Base-by-base conservation (phyloP, 2,888 invertebrate genomes). In the Auanema sp. region DNA sequence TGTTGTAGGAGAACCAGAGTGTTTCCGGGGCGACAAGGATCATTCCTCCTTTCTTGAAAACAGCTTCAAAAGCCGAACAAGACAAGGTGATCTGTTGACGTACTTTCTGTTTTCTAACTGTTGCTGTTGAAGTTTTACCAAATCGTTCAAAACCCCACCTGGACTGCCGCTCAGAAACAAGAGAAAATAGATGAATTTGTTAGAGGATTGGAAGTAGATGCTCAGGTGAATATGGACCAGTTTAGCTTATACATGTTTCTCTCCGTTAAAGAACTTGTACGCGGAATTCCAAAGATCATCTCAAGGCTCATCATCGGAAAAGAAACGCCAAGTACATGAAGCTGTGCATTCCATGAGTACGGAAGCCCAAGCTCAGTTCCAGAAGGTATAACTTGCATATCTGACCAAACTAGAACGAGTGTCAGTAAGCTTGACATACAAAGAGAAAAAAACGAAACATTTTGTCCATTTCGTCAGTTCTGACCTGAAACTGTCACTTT, bases 41-140 rank as follows among this genome's bases (percentile, higher is more conserved):
- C 43, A 71, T 76, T 53, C 76, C 76, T 12, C 71, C 76, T 14
- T 76, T 76, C 63, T 62, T 76, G 51, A 66, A 72, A 64, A 65
- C 64, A 53, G 74, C 70, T 21, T 63, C 64, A 50, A 57, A 58
- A 23, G 61, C 57, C 44, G 72, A 72, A 24, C 64, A 71, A 58
- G 72, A 76, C 63, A 63, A 70, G 66, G 75, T 75, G 25, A 50
- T 49, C 24, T 2, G 6, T 6, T 52, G 10, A 24, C 14, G 47
- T 16, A 47, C 3, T 5, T 10, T 47, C 10, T 47, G 6, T 47
- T 47, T 21, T 16, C 4, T 47, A 47, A 47, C 10, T 18, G 47
- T 3, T 3, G 8, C n/a, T 56, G 12, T 65, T 71, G 42, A 52
- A 72, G 71, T 76, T 76, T 60, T 76, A 76, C 64, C 68, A 65